A percentile compares a stretch with the other conserved stretches of the same genome.
phyloP scores from a whole-genome alignment of 2,113 vertebrate genomes.

The Anoplopoma fimbria region DNA sequence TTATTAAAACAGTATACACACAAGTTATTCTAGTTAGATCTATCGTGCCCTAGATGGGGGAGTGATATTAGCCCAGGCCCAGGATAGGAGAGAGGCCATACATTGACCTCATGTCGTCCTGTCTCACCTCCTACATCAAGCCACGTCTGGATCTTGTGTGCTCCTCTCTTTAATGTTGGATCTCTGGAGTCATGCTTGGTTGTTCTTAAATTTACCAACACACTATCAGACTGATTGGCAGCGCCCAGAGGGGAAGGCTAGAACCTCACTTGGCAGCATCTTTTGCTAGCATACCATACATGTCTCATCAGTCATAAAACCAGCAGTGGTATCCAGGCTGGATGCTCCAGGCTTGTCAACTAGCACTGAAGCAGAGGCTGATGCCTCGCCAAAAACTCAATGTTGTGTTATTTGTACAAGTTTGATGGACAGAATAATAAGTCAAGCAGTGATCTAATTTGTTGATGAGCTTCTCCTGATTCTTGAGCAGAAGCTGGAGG shows the following conservation, averaged over 20 bases:
- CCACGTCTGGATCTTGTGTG: conserved; percentile 3
- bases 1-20: neutral
- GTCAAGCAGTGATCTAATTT: conserved; percentile 26
- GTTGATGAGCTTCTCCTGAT: conserved; percentile 11
- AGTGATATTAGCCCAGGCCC: neutral
- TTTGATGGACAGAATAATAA: conserved; percentile 26
- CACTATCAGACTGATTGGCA: conserved; percentile 42
- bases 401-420: conserved; percentile 17
- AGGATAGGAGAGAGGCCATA: conserved; percentile 27
- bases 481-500: neutral
- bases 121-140: conserved; percentile 2
- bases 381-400: conserved; percentile 22
- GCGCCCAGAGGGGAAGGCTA: neutral
- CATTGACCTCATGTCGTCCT: neutral
- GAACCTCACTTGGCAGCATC: conserved; percentile 43
- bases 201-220: conserved; percentile 31
- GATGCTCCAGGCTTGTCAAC: conserved; percentile 32
- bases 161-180: conserved; percentile 22
- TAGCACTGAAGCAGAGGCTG: conserved; percentile 6
- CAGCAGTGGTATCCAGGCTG: conserved; percentile 17
- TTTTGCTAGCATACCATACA: conserved; percentile 29
- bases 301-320: conserved; percentile 44
- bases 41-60: too few species aligned
- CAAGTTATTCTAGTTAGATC: too few species aligned
- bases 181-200: conserved; percentile 8